Evolutionary conservation across 2,888 invertebrate genomes (phyloP), one percentile per base, ranked within the genome.

Genomic region (Hirtodrosophila trivittata): DNA sequence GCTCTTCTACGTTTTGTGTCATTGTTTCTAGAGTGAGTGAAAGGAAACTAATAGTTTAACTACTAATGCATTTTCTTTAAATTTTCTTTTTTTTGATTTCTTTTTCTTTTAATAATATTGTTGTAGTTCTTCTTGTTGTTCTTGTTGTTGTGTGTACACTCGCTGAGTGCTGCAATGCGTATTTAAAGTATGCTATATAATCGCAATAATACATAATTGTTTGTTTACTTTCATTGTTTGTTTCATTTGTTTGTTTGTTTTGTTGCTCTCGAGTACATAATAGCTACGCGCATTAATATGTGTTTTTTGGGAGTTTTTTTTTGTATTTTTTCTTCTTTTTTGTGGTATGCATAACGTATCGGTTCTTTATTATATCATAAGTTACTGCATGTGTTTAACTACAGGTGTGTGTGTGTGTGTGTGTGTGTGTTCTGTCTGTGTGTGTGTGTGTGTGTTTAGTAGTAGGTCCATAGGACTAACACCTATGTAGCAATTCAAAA

Each of bases 181-280:
- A 69, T 86, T 83, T 84, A 77, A 85, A 80, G 18, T 77, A 86
- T 80, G 77, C 80, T 83, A 83, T 83, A 86, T 83, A 86, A 82
- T 63, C 81, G 86, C 80, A 74, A 85, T 82, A 83, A 82, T 82
- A 82, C 80, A 82, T 85, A 86, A 80, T 77, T 82, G 60, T 77
- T 77, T 52, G 63, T 67, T 55, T 47, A 32, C 50, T 51, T 50
- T 41, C 32, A 63, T 64, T 35, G 26, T 47, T 47, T n/a, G n/a
- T 51, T 35, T 52, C 25, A 25, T 25, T 25, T 25, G 25, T 25
- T 58, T 46, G 54, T n/a, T 77, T 78, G 65, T 64, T 80, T 67
- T 21, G 18, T 21, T 70, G 70, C 72, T 72, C 66, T 77, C 68
- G 78, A 81, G 82, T 81, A 75, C 78, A 84, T 85, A 85, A 77